A percentile compares a stretch with the other conserved stretches of the same genome.
These are phyloP conservation scores for Nudaria mundana DNA, from an alignment of 2,888 invertebrate species.

Conservation along the genomic window DNA sequence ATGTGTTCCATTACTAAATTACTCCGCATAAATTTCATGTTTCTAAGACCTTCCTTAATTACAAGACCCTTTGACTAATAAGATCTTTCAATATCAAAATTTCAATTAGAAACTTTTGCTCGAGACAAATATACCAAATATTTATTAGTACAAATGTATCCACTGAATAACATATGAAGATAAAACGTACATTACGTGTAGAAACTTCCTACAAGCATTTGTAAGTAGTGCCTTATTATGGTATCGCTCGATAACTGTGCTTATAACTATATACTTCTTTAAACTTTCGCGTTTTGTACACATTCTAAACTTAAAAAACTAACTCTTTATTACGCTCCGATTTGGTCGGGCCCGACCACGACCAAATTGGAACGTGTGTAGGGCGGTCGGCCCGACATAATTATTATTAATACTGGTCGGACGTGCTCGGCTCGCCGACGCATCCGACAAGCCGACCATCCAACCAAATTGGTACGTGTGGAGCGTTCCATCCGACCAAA, in stretches of 20 bases:
- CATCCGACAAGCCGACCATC: no score
- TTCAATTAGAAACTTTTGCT: constrained; percentile 27
- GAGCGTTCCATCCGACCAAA: no score
- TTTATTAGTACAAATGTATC: constrained; percentile 26
- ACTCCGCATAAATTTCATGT: not conserved
- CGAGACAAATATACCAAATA: constrained; percentile 14
- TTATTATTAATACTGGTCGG: no score
- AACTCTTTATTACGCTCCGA: no score
- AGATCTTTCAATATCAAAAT: constrained; percentile 10
- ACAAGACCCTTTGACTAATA: constrained; percentile 8
- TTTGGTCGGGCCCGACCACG: no score
- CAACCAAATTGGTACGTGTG: no score
- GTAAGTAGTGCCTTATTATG: constrained; percentile 36
- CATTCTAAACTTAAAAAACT: no score
- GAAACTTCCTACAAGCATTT: constrained; percentile 48
- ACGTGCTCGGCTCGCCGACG: no score
- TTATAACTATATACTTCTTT: no score
- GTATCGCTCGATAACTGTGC: constrained; percentile 20
- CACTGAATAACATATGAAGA: constrained; percentile 56
- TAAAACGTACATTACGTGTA: constrained; percentile 49
- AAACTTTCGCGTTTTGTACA: no score
- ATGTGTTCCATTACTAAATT: not conserved
- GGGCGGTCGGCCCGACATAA: no score
- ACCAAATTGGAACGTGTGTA: no score
- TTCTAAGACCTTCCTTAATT: constrained; percentile 8